A percentile compares a stretch with the other conserved stretches of the same genome.
Conservation (phyloP, 2,888 invertebrate genomes). For the Heteromyza rotundicornis region DNA sequence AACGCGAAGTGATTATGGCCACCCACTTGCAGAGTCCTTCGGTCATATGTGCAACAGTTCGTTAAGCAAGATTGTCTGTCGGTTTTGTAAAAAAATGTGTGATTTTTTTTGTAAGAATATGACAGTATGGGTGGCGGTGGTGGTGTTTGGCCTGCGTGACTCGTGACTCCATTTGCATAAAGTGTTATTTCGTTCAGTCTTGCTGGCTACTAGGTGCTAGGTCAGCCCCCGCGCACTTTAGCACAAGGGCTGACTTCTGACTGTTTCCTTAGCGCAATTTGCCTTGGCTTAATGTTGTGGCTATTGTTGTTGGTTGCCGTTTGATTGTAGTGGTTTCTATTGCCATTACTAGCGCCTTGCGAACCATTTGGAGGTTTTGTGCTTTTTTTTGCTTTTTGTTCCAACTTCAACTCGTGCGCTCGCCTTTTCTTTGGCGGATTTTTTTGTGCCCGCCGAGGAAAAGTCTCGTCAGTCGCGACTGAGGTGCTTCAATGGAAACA, state of each 20-base stretch:
- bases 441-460: slow-evolving; percentile 46
- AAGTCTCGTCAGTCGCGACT: slow-evolving; percentile 60
- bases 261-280: slow-evolving; percentile 15
- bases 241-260: too few species aligned
- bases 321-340: slow-evolving; percentile 32
- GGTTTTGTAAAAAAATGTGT: too few species aligned
- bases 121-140: slow-evolving; percentile 9
- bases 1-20: not conserved
- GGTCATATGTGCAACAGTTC: slow-evolving; percentile 15
- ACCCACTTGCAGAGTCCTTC: not conserved
- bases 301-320: slow-evolving; percentile 24
- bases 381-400: slow-evolving; percentile 42
- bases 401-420: slow-evolving; percentile 24
- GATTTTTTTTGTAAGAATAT: too few species aligned
- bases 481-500: slow-evolving; percentile 60
- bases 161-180: slow-evolving; percentile 57
- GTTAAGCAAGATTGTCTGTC: too few species aligned
- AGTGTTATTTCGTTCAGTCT: slow-evolving; percentile 45
- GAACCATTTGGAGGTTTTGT: too few species aligned
- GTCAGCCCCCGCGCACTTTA: too few species aligned
- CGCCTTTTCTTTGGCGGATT: slow-evolving; percentile 8
- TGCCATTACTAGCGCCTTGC: slow-evolving; percentile 17
- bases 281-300: slow-evolving; percentile 6
- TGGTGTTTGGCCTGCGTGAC: not conserved
- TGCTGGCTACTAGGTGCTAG: slow-evolving; percentile 27